These are phyloP conservation scores for Ormyrus nitidulus DNA, from an alignment of 2,888 invertebrate species.

Conservation along the genomic window DNA sequence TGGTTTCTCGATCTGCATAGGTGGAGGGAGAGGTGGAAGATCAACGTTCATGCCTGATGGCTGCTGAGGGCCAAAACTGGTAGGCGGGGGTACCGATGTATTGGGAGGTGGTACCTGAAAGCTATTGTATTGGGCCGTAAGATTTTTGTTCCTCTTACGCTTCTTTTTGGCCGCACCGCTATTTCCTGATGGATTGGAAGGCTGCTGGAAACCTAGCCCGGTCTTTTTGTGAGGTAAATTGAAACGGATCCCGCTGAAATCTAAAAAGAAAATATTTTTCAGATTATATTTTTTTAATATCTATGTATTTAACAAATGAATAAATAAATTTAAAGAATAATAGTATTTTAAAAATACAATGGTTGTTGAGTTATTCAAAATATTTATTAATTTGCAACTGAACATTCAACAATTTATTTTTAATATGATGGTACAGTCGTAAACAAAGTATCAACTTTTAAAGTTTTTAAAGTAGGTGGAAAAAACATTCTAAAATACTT, in stretches of 20 bases:
- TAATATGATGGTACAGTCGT: too few relatives aligned
- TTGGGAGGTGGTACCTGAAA: conserved; percentile 51
- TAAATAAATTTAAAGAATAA: conserved; percentile 8
- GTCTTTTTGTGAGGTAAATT: conserved; percentile 74
- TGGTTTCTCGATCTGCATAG: conserved; percentile 68
- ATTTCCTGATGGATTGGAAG: conserved; percentile 60
- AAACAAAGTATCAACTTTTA: too few relatives aligned
- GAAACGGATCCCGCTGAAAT: conserved; percentile 72
- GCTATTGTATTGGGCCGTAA: conserved; percentile 38
- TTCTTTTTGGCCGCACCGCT: conserved; percentile 84
- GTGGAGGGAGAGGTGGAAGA: conserved; percentile 78
- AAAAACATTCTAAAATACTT: too few relatives aligned
- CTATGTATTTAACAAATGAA: not conserved
- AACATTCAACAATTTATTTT: too few relatives aligned
- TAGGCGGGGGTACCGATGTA: conserved; percentile 53
- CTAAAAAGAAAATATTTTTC: conserved; percentile 56
- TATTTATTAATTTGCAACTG: too few relatives aligned
- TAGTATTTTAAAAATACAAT: not conserved
- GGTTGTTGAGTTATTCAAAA: too few relatives aligned
- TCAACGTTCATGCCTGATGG: conserved; percentile 69
- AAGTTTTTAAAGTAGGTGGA: too few relatives aligned
- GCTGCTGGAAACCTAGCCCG: conserved; percentile 66
- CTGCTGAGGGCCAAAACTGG: conserved; percentile 68
- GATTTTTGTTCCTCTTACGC: conserved; percentile 80
- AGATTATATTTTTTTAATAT: not conserved